These are phyloP conservation scores for Bergia puertoricense DNA, from an alignment of 92 coral and sea anemone species.

Conservation along the genomic window DNA sequence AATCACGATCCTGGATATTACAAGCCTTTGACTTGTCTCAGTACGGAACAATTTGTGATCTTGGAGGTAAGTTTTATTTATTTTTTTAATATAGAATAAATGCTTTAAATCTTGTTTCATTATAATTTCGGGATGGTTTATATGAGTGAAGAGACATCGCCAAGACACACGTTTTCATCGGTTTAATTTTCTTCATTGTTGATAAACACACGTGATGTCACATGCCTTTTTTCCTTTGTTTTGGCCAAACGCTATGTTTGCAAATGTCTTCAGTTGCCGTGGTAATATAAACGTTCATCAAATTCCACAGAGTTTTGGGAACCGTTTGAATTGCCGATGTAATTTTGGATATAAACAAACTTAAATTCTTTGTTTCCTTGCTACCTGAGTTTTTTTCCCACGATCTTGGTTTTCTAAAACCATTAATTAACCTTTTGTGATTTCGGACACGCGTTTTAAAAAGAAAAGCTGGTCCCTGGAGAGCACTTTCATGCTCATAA, in stretches of 20 bases:
- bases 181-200: slow-evolving; percentile 13
- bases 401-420: not conserved
- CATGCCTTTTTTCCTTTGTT: slow-evolving; percentile 14
- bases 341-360: not conserved
- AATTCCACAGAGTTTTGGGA: slow-evolving; percentile 17
- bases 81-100: not conserved
- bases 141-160: not conserved
- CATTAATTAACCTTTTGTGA: not conserved
- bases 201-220: slow-evolving; percentile 13
- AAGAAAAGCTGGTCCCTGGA: slow-evolving; percentile 9
- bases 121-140: not conserved
- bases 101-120: not conserved
- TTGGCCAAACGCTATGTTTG: not conserved
- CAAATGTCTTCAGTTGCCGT: slow-evolving; percentile 3
- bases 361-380: not conserved
- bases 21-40: slow-evolving; percentile 40
- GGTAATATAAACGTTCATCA: not conserved
- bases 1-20: slow-evolving; percentile 29
- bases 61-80: slow-evolving; percentile 37
- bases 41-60: slow-evolving; percentile 42
- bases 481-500: slow-evolving; percentile 11
- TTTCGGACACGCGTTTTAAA: not conserved
- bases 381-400: not conserved
- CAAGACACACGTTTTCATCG: not conserved
- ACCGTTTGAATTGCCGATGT: slow-evolving; percentile 19